Conservation (phyloP, 2,888 invertebrate genomes). For the Anagyrus pseudococci region DNA sequence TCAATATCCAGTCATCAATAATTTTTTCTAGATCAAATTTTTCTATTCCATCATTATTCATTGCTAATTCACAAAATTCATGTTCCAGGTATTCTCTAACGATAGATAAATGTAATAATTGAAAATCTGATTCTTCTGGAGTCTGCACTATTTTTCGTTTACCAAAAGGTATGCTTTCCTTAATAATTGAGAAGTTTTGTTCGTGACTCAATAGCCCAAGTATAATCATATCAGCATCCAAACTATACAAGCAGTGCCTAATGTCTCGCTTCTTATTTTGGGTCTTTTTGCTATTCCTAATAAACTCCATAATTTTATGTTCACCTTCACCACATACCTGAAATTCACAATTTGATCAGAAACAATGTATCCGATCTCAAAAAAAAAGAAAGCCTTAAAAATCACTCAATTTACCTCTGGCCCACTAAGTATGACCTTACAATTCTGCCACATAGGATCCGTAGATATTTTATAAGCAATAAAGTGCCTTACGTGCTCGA, state of each 20-base stretch:
- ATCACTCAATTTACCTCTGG: conserved; percentile 77
- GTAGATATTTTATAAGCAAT: conserved; percentile 82
- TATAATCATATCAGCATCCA: conserved; percentile 98
- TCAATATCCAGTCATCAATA: conserved; percentile 97
- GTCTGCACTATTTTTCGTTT: conserved; percentile 70
- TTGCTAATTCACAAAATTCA: conserved; percentile 72
- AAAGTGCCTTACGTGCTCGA: conserved; percentile 86
- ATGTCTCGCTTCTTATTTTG: conserved; percentile 88
- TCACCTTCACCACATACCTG: conserved; percentile 96
- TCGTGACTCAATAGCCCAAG: conserved; percentile 94
- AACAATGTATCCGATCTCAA: no score
- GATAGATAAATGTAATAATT: conserved; percentile 87
- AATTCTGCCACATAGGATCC: conserved; percentile 86
- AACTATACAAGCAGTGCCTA: conserved; percentile 93
- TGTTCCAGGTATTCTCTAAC: conserved; percentile 91
- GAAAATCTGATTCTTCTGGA: conserved; percentile 92
- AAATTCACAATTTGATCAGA: not conserved
- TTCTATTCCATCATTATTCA: conserved; percentile 64
- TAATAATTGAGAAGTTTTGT: conserved; percentile 88
- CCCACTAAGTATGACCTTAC: conserved; percentile 88
- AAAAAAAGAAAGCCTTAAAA: conserved; percentile 6
- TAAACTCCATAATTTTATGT: conserved; percentile 99
- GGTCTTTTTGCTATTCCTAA: conserved; percentile 84
- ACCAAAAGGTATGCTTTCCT: conserved; percentile 91
- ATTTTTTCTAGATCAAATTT: conserved; percentile 85